Percentiles rank a stretch among this genome's conserved stretches.
Conservation (phyloP, 2,113 vertebrate genomes). For the Trichechus manatus region DNA sequence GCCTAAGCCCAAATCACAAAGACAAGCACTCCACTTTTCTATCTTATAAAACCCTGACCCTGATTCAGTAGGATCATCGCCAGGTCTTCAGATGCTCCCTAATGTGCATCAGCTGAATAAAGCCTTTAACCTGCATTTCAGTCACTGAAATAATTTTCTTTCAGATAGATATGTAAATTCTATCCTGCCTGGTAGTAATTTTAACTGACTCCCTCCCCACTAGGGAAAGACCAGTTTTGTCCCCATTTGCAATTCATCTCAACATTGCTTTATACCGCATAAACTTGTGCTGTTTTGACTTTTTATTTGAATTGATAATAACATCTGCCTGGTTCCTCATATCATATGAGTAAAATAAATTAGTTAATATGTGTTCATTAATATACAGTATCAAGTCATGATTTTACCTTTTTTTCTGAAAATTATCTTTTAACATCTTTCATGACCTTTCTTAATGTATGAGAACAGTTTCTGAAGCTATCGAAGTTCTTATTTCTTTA, state of each 20-base stretch:
- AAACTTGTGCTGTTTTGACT: background rate
- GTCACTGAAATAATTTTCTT: background rate
- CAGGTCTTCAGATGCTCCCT: background rate
- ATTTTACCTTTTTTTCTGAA: background rate
- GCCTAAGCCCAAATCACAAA: background rate
- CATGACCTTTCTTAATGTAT: background rate
- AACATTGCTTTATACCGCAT: background rate
- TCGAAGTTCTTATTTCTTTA: background rate
- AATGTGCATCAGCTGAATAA: background rate
- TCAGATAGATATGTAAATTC: background rate
- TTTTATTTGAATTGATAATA: background rate
- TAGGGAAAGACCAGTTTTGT: background rate
- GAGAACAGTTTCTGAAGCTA: background rate
- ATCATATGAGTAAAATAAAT: background rate
- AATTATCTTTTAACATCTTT: constrained; percentile 19
- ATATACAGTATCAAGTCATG: background rate
- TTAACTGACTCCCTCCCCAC: background rate
- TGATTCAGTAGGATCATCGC: background rate
- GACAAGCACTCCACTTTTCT: background rate
- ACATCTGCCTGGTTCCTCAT: background rate
- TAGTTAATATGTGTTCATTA: background rate
- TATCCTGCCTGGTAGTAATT: background rate
- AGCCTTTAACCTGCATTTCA: background rate
- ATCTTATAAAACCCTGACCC: background rate
- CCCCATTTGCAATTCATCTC: background rate